These are phyloP conservation scores for Clistopyga incitator DNA, from an alignment of 2,888 invertebrate species.

Conservation along the genomic window DNA sequence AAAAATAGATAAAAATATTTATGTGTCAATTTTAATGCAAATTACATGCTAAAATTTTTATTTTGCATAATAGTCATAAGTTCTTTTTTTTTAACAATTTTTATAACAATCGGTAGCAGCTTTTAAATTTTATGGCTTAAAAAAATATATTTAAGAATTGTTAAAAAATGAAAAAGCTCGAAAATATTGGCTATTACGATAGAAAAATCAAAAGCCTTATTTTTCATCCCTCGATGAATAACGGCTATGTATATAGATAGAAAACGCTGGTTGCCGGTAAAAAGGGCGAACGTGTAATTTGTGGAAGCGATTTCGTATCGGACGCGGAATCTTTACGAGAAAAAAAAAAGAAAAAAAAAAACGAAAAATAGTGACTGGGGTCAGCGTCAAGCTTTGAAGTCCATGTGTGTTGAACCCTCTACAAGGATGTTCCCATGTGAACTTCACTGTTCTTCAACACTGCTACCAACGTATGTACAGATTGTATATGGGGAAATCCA, in stretches of 20 bases:
- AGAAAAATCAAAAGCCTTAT: neutral
- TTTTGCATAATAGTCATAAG: too few species aligned
- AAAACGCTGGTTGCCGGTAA: neutral
- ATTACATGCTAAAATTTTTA: too few species aligned
- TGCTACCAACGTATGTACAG: too few species aligned
- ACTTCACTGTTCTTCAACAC: constrained; percentile 16
- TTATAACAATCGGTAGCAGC: too few species aligned
- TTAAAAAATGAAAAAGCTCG: too few species aligned
- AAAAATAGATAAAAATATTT: too few species aligned
- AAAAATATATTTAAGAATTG: too few species aligned
- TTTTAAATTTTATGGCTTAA: too few species aligned
- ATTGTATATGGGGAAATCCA: too few species aligned
- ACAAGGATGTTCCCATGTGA: neutral
- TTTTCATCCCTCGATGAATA: neutral
- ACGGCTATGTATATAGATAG: constrained; percentile 2
- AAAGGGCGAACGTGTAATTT: constrained; percentile 45
- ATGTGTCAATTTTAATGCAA: too few species aligned
- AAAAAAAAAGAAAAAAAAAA: constrained; percentile 11
- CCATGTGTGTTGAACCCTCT: constrained; percentile 4
- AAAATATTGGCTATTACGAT: too few species aligned
- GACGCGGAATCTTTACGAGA: constrained; percentile 40
- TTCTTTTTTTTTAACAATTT: too few species aligned
- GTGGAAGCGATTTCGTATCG: constrained; percentile 48
- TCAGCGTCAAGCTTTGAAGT: constrained; percentile 34
- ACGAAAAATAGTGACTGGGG: neutral